Evolutionary conservation across 2,888 invertebrate species (phyloP).

Genomic region (Acanthococcus lagerstroemiae): DNA sequence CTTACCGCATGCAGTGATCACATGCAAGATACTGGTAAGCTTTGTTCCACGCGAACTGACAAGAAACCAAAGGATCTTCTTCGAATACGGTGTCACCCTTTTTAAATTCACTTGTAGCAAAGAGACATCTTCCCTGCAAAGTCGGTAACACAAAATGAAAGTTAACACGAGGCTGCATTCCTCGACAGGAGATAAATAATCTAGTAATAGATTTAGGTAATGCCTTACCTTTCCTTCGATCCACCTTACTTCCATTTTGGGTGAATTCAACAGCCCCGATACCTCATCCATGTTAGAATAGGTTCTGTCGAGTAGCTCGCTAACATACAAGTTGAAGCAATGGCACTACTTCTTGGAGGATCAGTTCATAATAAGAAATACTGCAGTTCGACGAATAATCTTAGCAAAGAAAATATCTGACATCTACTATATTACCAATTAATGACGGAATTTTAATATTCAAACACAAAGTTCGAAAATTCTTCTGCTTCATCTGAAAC

Average conservation of each 20-base stretch:
- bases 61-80: conserved; percentile 78
- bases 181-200: not conserved
- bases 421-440: too few relatives aligned
- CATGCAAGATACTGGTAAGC: conserved; percentile 79
- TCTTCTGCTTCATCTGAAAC: too few relatives aligned
- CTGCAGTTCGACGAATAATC: too few relatives aligned
- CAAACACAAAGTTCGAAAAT: too few relatives aligned
- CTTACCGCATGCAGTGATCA: conserved; percentile 73
- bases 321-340: too few relatives aligned
- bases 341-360: too few relatives aligned
- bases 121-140: conserved; percentile 70
- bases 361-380: too few relatives aligned
- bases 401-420: too few relatives aligned
- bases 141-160: not conserved
- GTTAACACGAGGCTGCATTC: not conserved
- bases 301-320: too few relatives aligned
- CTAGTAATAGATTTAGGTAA: not conserved
- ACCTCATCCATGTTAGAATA: too few relatives aligned
- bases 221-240: conserved; percentile 16
- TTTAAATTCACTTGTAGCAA: conserved; percentile 58
- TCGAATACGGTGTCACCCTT: conserved; percentile 70
- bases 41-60: conserved; percentile 89
- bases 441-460: too few relatives aligned
- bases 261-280: too few relatives aligned
- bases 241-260: not conserved